phyloP scores from a whole-genome alignment of 1,140 invertebrate species.

The Paramacrobiotus metropolitanus region DNA sequence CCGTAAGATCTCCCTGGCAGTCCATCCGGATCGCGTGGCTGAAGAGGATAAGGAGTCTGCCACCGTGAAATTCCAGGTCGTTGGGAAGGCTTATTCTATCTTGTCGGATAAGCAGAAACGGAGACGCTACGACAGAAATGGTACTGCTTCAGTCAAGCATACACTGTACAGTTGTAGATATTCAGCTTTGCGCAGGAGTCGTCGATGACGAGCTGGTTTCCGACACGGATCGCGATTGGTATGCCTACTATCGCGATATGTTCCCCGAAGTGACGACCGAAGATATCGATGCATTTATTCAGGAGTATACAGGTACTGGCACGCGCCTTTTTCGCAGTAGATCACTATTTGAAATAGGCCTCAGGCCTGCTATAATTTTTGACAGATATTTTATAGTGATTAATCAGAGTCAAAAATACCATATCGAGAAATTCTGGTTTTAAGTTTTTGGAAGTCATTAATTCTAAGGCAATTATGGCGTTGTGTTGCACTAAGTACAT shows the following conservation, averaged over 20 bases:
- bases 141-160: too few species aligned
- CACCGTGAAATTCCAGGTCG: constrained; percentile 76
- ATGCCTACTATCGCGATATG: constrained; percentile 54
- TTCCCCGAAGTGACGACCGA: constrained; percentile 63
- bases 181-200: constrained; percentile 26
- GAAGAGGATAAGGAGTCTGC: constrained; percentile 48
- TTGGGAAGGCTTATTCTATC: constrained; percentile 64
- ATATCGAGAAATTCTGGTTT: too few species aligned
- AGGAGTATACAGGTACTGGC: constrained; percentile 56
- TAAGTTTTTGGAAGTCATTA: too few species aligned
- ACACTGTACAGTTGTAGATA: too few species aligned
- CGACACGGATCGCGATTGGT: constrained; percentile 45
- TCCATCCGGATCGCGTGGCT: constrained; percentile 71
- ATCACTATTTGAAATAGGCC: too few species aligned
- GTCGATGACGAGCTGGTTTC: constrained; percentile 38
- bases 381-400: too few species aligned
- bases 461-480: too few species aligned
- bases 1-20: constrained; percentile 57
- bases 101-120: constrained; percentile 57
- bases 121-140: constrained; percentile 65
- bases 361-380: too few species aligned
- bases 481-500: too few species aligned
- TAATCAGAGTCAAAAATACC: too few species aligned
- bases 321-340: too few species aligned
- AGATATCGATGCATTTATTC: constrained; percentile 62